phyloP scores from a whole-genome alignment of 2,888 invertebrate species.

The Stenurella melanura region DNA sequence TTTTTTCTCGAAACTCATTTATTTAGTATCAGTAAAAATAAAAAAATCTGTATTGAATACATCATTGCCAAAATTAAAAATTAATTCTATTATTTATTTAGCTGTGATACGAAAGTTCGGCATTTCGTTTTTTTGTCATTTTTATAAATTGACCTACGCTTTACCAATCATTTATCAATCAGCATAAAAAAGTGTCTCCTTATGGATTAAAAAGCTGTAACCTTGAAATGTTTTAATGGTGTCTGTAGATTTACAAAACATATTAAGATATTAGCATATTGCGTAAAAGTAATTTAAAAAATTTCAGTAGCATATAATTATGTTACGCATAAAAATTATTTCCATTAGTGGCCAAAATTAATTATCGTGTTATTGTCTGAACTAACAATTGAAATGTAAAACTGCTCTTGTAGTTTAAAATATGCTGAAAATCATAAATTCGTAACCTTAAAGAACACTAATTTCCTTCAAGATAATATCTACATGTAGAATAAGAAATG shows the following conservation, averaged over 20 bases:
- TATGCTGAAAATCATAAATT: constrained; percentile 37
- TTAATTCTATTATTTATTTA: too few relatives aligned
- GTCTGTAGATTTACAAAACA: not conserved
- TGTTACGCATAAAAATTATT: not conserved
- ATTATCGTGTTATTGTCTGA: constrained; percentile 11
- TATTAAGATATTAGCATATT: not conserved
- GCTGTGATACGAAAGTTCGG: not conserved
- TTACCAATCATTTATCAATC: constrained; percentile 3
- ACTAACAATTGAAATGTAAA: constrained; percentile 29
- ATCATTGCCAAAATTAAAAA: too few relatives aligned
- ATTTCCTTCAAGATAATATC: constrained; percentile 42
- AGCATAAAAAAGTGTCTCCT: not conserved
- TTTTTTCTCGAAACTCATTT: too few relatives aligned
- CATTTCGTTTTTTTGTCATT: not conserved
- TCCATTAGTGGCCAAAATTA: constrained; percentile 7
- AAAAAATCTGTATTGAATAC: too few relatives aligned
- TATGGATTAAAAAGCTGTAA: not conserved
- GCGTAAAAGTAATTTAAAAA: not conserved
- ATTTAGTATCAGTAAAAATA: too few relatives aligned
- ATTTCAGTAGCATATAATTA: not conserved
- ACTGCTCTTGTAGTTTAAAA: constrained; percentile 34
- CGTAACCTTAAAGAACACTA: constrained; percentile 39
- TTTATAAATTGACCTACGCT: not conserved
- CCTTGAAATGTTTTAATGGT: not conserved
- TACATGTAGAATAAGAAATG: constrained; percentile 51